Evolutionary conservation across 2,888 invertebrate species (phyloP).

Genomic region (Cinara cedri): DNA sequence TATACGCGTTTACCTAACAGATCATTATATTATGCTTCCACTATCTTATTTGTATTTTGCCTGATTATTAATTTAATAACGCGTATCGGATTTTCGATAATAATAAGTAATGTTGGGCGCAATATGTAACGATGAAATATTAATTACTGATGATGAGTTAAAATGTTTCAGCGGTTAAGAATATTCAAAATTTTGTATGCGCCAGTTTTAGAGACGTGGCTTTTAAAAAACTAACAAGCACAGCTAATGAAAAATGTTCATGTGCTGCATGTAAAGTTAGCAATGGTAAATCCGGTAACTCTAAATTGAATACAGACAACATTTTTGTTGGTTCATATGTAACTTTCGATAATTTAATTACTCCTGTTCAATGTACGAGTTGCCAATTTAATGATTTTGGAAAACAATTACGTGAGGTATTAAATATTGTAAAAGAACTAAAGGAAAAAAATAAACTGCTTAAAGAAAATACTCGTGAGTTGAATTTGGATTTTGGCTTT

Average conservation of each 20-base stretch:
- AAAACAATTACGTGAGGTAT: not conserved
- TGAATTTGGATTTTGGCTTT: not conserved
- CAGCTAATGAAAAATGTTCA: not conserved
- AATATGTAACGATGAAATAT: too few relatives aligned
- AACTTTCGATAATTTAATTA: not conserved
- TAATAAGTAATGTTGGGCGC: too few relatives aligned
- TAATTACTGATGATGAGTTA: too few relatives aligned
- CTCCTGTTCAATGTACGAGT: not conserved
- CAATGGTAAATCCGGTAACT: not conserved
- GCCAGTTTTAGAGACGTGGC: not conserved
- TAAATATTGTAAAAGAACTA: constrained; percentile 9
- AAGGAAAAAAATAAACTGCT: constrained; percentile 5
- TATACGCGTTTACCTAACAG: too few relatives aligned
- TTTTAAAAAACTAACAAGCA: not conserved
- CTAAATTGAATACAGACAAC: not conserved
- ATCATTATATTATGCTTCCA: too few relatives aligned
- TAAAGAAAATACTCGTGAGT: constrained; percentile 1
- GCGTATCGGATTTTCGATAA: too few relatives aligned
- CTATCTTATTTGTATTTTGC: too few relatives aligned
- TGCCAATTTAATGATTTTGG: constrained; percentile 19
- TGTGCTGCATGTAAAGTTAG: not conserved
- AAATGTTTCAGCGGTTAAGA: too few relatives aligned
- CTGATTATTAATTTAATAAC: too few relatives aligned
- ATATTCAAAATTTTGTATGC: constrained; percentile 18
- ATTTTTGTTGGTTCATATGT: not conserved